These are phyloP conservation scores for Oligia latruncula DNA, from an alignment of 2,888 invertebrate genomes.

Conservation along the genomic window DNA sequence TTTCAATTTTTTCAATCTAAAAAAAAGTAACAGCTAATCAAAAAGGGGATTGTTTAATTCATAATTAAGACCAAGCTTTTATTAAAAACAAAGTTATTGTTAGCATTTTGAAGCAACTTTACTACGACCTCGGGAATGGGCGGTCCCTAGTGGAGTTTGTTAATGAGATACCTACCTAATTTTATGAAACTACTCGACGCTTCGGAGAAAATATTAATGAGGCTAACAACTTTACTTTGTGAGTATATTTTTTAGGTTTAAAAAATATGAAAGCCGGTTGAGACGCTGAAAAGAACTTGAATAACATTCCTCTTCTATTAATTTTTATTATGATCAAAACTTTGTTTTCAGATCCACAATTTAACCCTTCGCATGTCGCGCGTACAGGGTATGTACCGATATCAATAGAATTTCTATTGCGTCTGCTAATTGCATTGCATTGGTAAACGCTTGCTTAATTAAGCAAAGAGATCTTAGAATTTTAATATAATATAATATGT, in stretches of 20 bases:
- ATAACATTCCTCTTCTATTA: no score
- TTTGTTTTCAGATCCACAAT: no score
- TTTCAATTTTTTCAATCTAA: no score
- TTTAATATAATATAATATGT: no score
- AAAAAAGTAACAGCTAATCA: not conserved
- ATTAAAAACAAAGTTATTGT: slow-evolving; percentile 10
- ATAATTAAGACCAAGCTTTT: not conserved
- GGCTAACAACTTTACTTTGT: not conserved
- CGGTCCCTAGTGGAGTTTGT: slow-evolving; percentile 29
- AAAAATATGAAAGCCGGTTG: not conserved
- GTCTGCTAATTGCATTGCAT: no score
- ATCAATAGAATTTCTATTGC: no score
- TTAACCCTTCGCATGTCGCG: no score
- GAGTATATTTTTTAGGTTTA: not conserved
- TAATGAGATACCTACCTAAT: slow-evolving; percentile 29
- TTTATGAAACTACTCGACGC: slow-evolving; percentile 20
- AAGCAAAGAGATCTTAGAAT: no score
- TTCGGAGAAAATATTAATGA: slow-evolving; percentile 12
- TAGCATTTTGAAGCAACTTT: slow-evolving; percentile 9
- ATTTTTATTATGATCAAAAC: no score
- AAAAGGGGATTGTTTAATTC: not conserved
- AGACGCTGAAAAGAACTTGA: no score
- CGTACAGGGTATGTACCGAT: no score
- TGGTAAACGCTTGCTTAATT: no score
- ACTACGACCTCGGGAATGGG: not conserved